Evolutionary conservation across 1,140 invertebrate genomes (phyloP).

Genomic region (Drosophila setifemur): DNA sequence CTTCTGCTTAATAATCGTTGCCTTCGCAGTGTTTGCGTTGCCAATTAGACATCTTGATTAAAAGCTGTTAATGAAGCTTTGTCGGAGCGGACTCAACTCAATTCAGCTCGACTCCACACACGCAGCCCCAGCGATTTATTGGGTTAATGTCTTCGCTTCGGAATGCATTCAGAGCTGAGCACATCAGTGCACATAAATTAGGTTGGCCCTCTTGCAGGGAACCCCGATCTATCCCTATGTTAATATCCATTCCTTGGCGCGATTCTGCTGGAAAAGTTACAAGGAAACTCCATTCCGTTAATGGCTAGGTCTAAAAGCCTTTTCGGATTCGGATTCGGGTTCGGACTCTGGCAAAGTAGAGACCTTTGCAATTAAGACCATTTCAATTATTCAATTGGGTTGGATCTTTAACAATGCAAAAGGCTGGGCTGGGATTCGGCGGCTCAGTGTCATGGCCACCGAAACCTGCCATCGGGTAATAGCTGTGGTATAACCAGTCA

Average conservation of each 20-base stretch:
- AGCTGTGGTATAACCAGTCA: not conserved
- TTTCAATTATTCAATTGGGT: not conserved
- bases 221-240: no score
- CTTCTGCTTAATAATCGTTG: conserved; percentile 21
- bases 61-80: conserved; percentile 49
- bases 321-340: no score
- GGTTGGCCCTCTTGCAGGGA: not conserved
- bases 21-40: conserved; percentile 35
- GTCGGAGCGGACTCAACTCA: no score
- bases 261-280: not conserved
- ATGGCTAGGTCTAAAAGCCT: conserved; percentile 27
- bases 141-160: conserved; percentile 21
- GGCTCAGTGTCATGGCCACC: conserved; percentile 17
- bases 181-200: not conserved
- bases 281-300: conserved; percentile 22
- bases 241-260: not conserved
- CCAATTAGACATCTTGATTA: conserved; percentile 51
- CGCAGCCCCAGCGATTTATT: conserved; percentile 23
- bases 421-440: not conserved
- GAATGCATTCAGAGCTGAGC: not conserved
- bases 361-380: no score
- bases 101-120: no score
- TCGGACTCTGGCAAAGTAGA: no score
- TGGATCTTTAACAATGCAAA: not conserved
- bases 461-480: not conserved